Evolutionary conservation across 2,113 vertebrate genomes (phyloP).

Genomic region (Poecile atricapillus): DNA sequence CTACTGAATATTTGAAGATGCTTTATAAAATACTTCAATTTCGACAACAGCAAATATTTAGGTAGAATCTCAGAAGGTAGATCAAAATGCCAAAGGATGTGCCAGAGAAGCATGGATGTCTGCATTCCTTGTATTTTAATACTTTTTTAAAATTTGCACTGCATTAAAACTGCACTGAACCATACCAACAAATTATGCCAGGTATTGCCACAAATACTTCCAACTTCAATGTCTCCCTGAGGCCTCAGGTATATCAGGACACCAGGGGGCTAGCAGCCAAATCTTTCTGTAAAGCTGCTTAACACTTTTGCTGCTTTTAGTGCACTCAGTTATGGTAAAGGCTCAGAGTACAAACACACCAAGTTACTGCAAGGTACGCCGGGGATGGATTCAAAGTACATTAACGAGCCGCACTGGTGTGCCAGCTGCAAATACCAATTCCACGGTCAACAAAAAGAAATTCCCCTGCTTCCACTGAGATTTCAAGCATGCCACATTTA

Average conservation of each 20-base stretch:
- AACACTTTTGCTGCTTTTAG: background rate
- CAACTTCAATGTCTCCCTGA: background rate
- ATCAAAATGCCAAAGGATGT: background rate
- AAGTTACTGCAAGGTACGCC: background rate
- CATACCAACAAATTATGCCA: background rate
- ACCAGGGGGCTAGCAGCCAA: background rate
- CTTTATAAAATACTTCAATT: background rate
- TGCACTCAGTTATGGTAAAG: background rate
- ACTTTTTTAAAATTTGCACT: background rate
- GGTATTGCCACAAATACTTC: background rate
- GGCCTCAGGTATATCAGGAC: background rate
- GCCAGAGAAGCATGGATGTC: background rate
- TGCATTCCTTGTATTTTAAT: background rate
- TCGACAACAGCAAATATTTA: background rate
- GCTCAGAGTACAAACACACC: background rate
- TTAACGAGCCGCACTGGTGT: rapidly evolving
- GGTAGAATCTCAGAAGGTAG: background rate
- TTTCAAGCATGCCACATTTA: background rate
- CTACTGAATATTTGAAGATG: background rate
- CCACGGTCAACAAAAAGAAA: background rate
- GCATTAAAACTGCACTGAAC: background rate
- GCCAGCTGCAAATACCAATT: background rate
- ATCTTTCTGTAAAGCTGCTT: background rate
- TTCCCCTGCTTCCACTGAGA: background rate
- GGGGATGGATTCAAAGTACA: background rate